These are phyloP conservation scores for Rhagoletis pomonella DNA, from an alignment of 1,140 invertebrate species.

Conservation along the genomic window DNA sequence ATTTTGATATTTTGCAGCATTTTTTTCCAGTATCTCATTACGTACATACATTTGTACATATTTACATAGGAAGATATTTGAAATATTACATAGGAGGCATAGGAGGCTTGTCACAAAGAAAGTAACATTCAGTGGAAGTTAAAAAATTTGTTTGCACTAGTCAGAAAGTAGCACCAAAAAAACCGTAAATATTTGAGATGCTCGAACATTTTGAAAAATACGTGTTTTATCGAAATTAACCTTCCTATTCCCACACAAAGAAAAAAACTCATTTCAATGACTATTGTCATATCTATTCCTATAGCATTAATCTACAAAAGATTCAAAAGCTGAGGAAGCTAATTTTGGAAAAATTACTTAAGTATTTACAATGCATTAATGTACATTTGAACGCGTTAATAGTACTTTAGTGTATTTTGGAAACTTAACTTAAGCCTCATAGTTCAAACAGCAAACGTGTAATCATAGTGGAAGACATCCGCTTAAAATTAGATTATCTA, in stretches of 20 bases:
- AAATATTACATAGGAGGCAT: background rate
- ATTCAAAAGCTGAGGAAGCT: too few species aligned
- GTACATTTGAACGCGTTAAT: background rate
- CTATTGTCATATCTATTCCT: too few species aligned
- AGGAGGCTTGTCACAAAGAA: background rate
- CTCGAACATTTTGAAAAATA: too few species aligned
- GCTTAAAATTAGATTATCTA: slow-evolving; percentile 65
- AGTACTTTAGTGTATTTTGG: background rate
- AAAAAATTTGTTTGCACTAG: too few species aligned
- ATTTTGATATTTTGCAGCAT: slow-evolving; percentile 31
- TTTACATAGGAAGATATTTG: slow-evolving; percentile 4
- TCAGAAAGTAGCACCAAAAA: too few species aligned
- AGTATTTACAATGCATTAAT: background rate
- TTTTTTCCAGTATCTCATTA: slow-evolving; percentile 19
- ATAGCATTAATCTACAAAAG: too few species aligned
- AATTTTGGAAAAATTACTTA: too few species aligned
- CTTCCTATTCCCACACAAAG: too few species aligned
- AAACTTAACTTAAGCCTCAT: background rate
- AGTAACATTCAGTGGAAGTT: background rate
- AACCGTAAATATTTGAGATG: too few species aligned
- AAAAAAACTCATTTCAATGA: too few species aligned
- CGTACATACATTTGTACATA: background rate
- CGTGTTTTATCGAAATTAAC: too few species aligned
- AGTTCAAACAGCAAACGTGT: slow-evolving; percentile 60
- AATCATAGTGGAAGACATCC: slow-evolving; percentile 73